Evolutionary conservation across 2,888 invertebrate genomes (phyloP), one percentile per base, ranked within the genome.

Genomic region (Bellardia bayeri): DNA sequence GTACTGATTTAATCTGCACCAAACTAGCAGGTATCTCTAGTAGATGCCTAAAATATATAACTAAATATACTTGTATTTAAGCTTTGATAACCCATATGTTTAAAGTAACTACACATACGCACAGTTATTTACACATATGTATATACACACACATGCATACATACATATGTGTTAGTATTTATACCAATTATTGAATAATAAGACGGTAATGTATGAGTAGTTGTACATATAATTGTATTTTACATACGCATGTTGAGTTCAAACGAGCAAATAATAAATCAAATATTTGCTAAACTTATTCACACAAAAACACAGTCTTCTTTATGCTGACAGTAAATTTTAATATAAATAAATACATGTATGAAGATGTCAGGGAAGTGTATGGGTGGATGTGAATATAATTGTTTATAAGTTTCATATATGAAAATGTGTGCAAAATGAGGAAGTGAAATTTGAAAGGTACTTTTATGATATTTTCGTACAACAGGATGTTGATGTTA

Each of bases 181-280:
- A 4, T 11, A 63, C 14, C 63, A 63, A 63, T n/a, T 63, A 63
- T 63, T 63, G 37, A 40, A 63, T 37, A 14, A 63, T 63, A 40
- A 63, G 33, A 13, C 16, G n/a, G 40, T 33, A 8, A 14, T 40
- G 63, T 9, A 37, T 40, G 16, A n/a, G 8, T 54, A 45, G 13
- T 45, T 45, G 13, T 13, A 4, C 45, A 13, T 45, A 45, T 45
- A 23, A 23, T 69, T 42, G 45, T 66, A 64, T 42, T 69, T 51
- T 51, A 14, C 13, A 69, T 69, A 69, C 69, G 51, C 51, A 51
- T 51, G 37, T 54, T 54, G 11, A 40, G 37, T 33, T 13, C 45
- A 51, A 58, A 42, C 16, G 40, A 72, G 58, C 16, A 72, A 72
- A 58, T 72, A 56, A 72, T 72, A 72, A 72, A 72, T 72, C 72